phyloP scores from a whole-genome alignment of 2,888 invertebrate species.

The Cenopis cana region DNA sequence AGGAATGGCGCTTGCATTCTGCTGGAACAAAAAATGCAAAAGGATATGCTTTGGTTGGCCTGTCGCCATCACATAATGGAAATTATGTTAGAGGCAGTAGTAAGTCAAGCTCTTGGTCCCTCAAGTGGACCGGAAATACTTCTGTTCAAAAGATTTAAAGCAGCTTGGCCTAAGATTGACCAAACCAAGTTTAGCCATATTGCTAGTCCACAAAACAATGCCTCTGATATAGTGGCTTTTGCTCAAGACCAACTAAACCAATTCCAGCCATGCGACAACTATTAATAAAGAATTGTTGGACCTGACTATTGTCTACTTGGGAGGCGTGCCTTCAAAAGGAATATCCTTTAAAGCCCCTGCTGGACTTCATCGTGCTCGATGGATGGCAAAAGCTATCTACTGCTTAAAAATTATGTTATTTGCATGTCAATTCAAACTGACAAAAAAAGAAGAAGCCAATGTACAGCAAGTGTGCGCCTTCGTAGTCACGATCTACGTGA shows the following conservation, averaged over 20 bases:
- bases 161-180: slow-evolving; percentile 17
- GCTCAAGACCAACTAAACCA: slow-evolving; percentile 16
- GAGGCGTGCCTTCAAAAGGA: slow-evolving; percentile 12
- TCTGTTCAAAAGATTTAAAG: slow-evolving; percentile 6
- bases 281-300: slow-evolving; percentile 12
- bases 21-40: slow-evolving; percentile 45
- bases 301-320: slow-evolving; percentile 7
- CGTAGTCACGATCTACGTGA: slow-evolving; percentile 10
- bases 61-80: slow-evolving; percentile 48
- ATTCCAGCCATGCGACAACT: slow-evolving; percentile 17
- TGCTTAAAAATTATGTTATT: slow-evolving; percentile 1
- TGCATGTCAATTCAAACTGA: background rate
- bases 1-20: slow-evolving; percentile 44
- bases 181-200: background rate
- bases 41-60: slow-evolving; percentile 45
- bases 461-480: background rate
- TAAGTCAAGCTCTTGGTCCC: slow-evolving; percentile 38
- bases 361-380: slow-evolving; percentile 21
- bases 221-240: background rate
- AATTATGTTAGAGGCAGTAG: no score
- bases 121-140: slow-evolving; percentile 21
- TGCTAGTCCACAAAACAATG: no score
- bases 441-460: background rate
- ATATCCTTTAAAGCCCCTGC: slow-evolving; percentile 19
- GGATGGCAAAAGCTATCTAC: slow-evolving; percentile 25